Evolutionary conservation across 2,113 vertebrate species (phyloP), one percentile per base, ranked within the genome.

Genomic region (Melanocharis versteri): DNA sequence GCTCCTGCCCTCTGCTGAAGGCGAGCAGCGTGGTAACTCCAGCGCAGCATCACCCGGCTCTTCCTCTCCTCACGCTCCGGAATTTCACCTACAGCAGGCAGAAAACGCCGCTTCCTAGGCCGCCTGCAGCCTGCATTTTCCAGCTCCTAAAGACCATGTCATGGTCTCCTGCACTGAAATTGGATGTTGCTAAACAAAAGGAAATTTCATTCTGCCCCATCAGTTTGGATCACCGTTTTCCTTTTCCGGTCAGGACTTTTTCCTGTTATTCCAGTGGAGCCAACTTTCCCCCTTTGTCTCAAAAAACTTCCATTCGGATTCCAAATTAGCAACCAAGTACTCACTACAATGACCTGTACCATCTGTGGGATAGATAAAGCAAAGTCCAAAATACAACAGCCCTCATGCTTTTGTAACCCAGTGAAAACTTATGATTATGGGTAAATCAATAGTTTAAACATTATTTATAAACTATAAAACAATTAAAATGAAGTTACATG

Each of bases 1-100:
- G 4, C 76, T 90, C 48, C 51, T 83, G 95, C 87, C 91, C 95
- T 94, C 92, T 94, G 2, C 87, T 82, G 88, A 90, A 71, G 51
- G n/a, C 50, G 51, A 70, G 15, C 51, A 24, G 20, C 1, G 16
- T 14, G 35, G 23, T 13, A 61, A 22, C 44, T 5, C 18, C 13
- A 6, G 23, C 9, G 48, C 17, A 28, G 4, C 56, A 33, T 42
- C 77, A 54, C 10, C 70, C 23, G n/a, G 7, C 16, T 33, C 11
- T 3, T 15, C 44, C 69, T 48, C 42, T 14, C 58, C 21, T 28
- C 37, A 6, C 11, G 6, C 50, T 40, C 60, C 21, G 6, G 1
- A 21, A 65, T 80, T 71, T 44, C 47, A 75, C 26, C 66, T 30
- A 28, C 31, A 73, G 48, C 13, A 47, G 58, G 21, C 72, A 61